These are phyloP conservation scores for Schrankia costaestrigalis DNA, from an alignment of 2,888 invertebrate genomes.

Conservation along the genomic window DNA sequence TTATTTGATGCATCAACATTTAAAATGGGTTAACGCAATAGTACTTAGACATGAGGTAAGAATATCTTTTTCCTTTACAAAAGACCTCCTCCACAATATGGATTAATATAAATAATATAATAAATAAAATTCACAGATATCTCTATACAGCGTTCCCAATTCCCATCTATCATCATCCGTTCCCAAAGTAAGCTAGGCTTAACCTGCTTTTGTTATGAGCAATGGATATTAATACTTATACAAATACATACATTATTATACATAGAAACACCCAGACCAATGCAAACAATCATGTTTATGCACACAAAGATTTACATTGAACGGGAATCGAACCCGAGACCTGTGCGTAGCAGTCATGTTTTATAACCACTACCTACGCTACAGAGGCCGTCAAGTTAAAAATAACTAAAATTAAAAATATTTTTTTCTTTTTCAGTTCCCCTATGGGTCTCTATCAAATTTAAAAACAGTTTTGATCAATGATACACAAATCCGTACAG, in stretches of 20 bases:
- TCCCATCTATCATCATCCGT: neutral
- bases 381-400: neutral
- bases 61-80: neutral
- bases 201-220: no score
- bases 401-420: neutral
- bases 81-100: no score
- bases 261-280: no score
- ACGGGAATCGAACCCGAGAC: no score
- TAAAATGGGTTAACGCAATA: constrained; percentile 23
- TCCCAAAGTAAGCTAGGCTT: neutral
- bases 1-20: constrained; percentile 23
- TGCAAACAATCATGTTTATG: no score
- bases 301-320: no score
- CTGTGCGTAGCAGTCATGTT: no score
- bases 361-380: no score
- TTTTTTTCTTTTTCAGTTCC: constrained; percentile 24
- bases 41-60: constrained; percentile 29
- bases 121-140: neutral
- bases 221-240: no score
- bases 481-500: constrained; percentile 16
- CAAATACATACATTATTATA: no score
- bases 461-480: constrained; percentile 22
- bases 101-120: no score
- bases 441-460: constrained; percentile 20
- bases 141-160: neutral